A percentile compares a stretch with the other conserved stretches of the same genome.
phyloP scores from a whole-genome alignment of 2,113 vertebrate genomes.

The Calypte anna region DNA sequence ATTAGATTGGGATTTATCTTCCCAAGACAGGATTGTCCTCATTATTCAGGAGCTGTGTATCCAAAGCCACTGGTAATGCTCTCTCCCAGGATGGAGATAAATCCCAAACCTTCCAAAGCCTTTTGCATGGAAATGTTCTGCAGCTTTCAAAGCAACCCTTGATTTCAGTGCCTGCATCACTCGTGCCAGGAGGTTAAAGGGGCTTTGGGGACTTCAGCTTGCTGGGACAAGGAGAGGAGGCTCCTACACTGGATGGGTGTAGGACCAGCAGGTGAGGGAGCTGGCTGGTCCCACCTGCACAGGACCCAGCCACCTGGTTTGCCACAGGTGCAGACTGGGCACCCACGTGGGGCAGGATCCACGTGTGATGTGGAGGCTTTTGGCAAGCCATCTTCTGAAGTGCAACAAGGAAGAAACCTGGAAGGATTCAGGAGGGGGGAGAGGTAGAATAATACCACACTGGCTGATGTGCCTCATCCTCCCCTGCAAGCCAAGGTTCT shows the following conservation, averaged over 20 bases:
- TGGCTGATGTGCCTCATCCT: fast-evolving
- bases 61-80: constrained; percentile 64
- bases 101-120: not conserved
- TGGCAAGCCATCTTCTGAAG: not conserved
- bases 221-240: not conserved
- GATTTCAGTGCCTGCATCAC: fast-evolving
- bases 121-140: constrained; percentile 21
- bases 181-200: fast-evolving
- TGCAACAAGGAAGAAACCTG: constrained; percentile 9
- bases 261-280: not conserved
- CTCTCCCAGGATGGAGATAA: constrained; percentile 52
- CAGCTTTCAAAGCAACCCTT: not conserved
- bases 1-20: constrained; percentile 71
- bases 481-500: fast-evolving
- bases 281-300: not conserved
- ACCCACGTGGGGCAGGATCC: fast-evolving
- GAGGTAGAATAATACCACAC: not conserved
- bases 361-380: not conserved
- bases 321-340: fast-evolving
- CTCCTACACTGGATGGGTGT: not conserved
- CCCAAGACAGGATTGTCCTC: constrained; percentile 47
- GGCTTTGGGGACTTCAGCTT: fast-evolving
- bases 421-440: not conserved
- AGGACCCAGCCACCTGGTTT: fast-evolving
- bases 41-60: constrained; percentile 57